Percentiles rank a stretch among this genome's conserved stretches.
phyloP scores from a whole-genome alignment of 2,888 invertebrate species.

The Pteria penguin region DNA sequence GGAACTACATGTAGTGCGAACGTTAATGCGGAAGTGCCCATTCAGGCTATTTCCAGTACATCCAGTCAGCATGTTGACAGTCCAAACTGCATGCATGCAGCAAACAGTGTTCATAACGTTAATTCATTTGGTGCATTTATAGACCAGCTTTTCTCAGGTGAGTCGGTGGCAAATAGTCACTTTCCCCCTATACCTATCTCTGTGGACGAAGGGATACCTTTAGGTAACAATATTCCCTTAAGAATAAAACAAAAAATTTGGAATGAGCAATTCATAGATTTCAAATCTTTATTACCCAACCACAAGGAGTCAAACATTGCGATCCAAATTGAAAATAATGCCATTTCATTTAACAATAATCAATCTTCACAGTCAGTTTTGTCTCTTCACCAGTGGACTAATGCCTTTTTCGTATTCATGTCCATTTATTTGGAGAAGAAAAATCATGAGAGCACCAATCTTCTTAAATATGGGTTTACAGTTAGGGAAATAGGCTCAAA shows the following conservation, averaged over 20 bases:
- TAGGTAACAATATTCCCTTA: slow-evolving; percentile 1
- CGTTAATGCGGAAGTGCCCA: too few species aligned
- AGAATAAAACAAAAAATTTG: slow-evolving; percentile 23
- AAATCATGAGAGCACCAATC: neutral
- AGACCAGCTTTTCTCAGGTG: slow-evolving; percentile 1
- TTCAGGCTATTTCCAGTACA: too few species aligned
- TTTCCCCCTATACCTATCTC: neutral
- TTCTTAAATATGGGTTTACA: neutral
- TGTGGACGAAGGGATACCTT: slow-evolving; percentile 6
- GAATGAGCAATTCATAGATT: slow-evolving; percentile 18
- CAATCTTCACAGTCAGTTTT: neutral
- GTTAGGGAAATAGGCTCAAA: neutral
- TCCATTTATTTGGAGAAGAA: slow-evolving; percentile 11
- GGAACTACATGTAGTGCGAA: too few species aligned
- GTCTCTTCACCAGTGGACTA: slow-evolving; percentile 10
- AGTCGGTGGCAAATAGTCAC: neutral
- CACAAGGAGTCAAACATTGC: neutral
- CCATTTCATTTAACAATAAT: neutral
- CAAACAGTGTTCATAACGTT: too few species aligned
- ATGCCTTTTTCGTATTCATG: slow-evolving; percentile 16
- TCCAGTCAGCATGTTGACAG: too few species aligned
- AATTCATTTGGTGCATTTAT: neutral
- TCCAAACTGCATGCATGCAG: too few species aligned
- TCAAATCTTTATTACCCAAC: neutral
- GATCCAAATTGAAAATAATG: slow-evolving; percentile 2